Conservation (phyloP, 2,888 invertebrate species). For the Lysandra coridon region DNA sequence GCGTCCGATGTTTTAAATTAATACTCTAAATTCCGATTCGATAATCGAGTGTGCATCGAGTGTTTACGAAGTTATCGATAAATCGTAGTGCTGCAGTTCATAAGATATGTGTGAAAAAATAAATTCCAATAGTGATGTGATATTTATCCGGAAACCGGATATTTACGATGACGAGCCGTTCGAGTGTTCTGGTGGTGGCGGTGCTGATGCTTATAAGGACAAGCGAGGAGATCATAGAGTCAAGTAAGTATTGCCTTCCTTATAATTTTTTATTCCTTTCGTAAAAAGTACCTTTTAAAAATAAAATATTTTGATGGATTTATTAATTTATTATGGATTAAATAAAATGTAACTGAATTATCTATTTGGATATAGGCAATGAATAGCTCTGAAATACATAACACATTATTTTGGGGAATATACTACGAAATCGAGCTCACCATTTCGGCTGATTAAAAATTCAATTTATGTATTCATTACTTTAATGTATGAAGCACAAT, state of each 20-base stretch:
- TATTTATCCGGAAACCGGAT: conserved; percentile 25
- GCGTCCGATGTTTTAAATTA: conserved; percentile 9
- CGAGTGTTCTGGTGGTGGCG: conserved; percentile 54
- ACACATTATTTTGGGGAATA: not conserved
- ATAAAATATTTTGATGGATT: not conserved
- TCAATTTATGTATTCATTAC: not conserved
- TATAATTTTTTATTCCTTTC: no score
- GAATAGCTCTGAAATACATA: not conserved
- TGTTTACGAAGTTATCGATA: conserved; percentile 7
- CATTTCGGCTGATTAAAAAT: conserved; percentile 9
- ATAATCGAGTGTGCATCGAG: not conserved
- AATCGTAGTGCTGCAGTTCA: conserved; percentile 35
- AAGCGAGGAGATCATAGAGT: conserved; percentile 67
- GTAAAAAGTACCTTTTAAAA: not conserved
- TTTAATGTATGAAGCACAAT: conserved; percentile 11
- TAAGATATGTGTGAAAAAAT: conserved; percentile 41
- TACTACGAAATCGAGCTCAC: not conserved
- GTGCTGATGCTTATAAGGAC: conserved; percentile 54
- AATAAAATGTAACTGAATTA: no score
- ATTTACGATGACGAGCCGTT: conserved; percentile 40
- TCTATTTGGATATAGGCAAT: conserved; percentile 4
- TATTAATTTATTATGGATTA: no score
- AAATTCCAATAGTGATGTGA: conserved; percentile 36
- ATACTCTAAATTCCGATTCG: conserved; percentile 43
- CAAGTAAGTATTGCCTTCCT: conserved; percentile 56